Percentiles rank a stretch among this genome's conserved stretches.
Evolutionary conservation across 2,113 vertebrate species (phyloP).

Genomic region (Motacilla tschutschensis): DNA sequence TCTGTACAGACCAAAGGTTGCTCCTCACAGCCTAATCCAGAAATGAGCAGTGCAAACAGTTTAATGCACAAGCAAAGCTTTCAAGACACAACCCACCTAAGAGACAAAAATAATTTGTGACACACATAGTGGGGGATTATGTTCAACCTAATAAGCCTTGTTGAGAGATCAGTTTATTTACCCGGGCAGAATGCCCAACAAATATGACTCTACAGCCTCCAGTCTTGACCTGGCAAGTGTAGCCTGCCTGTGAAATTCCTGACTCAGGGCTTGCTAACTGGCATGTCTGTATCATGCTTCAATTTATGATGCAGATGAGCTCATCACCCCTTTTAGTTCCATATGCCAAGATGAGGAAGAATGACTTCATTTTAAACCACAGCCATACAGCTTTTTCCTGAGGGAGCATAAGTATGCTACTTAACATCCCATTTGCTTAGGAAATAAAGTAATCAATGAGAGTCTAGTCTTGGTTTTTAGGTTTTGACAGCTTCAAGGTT

Average conservation of each 20-base stretch:
- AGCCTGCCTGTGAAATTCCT: background rate
- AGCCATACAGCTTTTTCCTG: background rate
- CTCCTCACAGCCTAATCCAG: background rate
- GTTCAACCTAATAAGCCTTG: slow-evolving; percentile 1
- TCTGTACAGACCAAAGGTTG: background rate
- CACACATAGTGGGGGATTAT: background rate
- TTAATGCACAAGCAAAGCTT: background rate
- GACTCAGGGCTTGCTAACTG: background rate
- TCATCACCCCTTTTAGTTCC: slow-evolving; percentile 5
- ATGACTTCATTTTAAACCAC: background rate
- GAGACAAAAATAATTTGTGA: background rate
- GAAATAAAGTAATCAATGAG: background rate
- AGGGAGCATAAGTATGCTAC: background rate
- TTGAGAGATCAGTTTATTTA: slow-evolving; percentile 19
- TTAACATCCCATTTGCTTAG: background rate
- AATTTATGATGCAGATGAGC: background rate
- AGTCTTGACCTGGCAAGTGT: background rate
- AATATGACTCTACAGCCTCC: background rate
- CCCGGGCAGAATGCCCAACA: background rate
- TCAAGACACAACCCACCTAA: background rate
- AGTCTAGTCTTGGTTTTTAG: background rate
- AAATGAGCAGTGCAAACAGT: background rate
- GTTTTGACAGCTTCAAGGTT: background rate
- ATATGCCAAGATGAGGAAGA: background rate
- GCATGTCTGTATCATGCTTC: background rate